Evolutionary conservation across 1,140 invertebrate genomes (phyloP), one percentile per base, ranked within the genome.

Genomic region (Cataglyphis hispanica): DNA sequence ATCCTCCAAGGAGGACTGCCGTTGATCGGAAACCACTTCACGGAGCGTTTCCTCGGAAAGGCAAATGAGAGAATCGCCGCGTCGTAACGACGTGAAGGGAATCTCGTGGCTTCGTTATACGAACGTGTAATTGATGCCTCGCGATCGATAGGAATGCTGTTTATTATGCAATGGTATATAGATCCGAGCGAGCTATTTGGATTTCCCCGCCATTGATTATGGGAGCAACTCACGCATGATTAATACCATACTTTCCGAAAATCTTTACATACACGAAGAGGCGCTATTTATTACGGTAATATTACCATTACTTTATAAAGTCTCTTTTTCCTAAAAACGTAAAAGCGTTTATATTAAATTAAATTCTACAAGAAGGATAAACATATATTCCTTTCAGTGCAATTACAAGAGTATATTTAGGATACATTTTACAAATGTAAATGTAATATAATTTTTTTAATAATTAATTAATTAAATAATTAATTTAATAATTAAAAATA

Each of bases 31-130:
- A 78, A 66, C 25, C 77, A 63, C 61, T 84, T 75, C 72, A 78
- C 70, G 60, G n/a, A 78, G 60, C 58, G n/a, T 8, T 22, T 46
- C 7, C 50, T 75, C 50, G 72, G 60, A 53, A 77, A 84, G 66
- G 58, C 66, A 84, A 74, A 86, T 88, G 83, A 86, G 72, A 77
- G 61, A 89, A 80, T 63, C 75, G 75, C 84, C 75, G 75, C 84
- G 87, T 88, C 75, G 86, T 58, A 58, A 56, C 34, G 60, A 86
- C 69, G 75, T 60, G 61, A 50, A 75, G 67, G 19, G 61, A 85
- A 85, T 88, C 86, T 61, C 50, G 50, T 85, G 75, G 87, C 37
- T 88, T 70, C 37, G 83, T 61, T 84, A 72, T 67, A 67, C 34
- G 11, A 72, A 27, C 16, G 27, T 76, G 72, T 60, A 85, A 87